Conservation (phyloP, 2,888 invertebrate species). For the Buathra laborator region DNA sequence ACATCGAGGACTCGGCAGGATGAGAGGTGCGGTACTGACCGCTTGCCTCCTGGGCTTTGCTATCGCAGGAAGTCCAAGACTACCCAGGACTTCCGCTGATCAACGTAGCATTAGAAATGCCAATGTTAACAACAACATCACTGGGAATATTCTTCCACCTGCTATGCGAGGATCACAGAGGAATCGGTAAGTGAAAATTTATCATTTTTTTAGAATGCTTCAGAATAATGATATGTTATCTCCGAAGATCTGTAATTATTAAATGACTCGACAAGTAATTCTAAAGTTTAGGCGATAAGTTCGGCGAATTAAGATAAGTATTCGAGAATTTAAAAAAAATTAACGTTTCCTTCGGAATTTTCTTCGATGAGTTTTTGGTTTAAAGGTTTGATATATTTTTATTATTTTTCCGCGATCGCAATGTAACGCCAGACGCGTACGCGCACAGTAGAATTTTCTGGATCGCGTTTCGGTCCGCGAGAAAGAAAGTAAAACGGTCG, state of each 20-base stretch:
- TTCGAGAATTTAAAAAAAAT: background rate
- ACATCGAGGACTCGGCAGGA: conserved; percentile 70
- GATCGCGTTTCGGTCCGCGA: conserved; percentile 12
- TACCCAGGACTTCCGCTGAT: conserved; percentile 83
- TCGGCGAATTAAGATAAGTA: background rate
- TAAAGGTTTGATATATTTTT: background rate
- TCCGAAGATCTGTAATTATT: background rate
- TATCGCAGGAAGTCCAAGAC: conserved; percentile 81
- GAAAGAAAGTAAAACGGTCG: conserved; percentile 45
- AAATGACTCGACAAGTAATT: background rate
- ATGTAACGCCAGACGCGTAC: background rate
- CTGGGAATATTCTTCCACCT: conserved; percentile 76
- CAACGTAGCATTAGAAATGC: conserved; percentile 81
- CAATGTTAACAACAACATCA: conserved; percentile 75
- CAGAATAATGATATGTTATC: background rate
- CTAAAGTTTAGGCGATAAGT: background rate
- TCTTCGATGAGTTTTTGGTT: background rate
- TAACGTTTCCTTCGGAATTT: background rate
- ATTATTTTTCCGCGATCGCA: background rate
- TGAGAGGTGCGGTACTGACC: conserved; percentile 80
- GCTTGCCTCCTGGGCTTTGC: conserved; percentile 81
- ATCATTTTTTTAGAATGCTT: background rate
- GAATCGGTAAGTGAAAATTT: conserved; percentile 77
- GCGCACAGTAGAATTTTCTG: conserved; percentile 6
- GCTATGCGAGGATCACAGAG: conserved; percentile 78